Base-by-base conservation (phyloP, 1,140 invertebrate genomes). In the Halictus rubicundus region DNA sequence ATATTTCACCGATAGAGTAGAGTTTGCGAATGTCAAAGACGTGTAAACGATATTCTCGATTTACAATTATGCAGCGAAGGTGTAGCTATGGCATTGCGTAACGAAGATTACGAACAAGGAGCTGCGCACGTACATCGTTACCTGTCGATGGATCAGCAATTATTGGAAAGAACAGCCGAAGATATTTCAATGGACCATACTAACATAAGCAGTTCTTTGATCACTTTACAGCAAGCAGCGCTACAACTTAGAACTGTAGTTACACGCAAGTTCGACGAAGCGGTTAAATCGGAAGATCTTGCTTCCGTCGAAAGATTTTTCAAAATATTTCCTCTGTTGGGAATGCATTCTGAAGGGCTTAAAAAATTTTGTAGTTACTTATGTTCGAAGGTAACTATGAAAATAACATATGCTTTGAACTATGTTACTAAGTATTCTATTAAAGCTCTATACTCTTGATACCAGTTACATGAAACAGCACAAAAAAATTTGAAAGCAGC, bases 11-110 rank as follows among this genome's bases (percentile, higher is more conserved):
- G 59, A 65, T 86, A 98, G 97, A 97, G 96, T 84, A 95, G 98
- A 84, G 99, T 99, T 0, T 97, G 97, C 23, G 97, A 99, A 87
- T 99, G 98, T 91, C 97, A 99, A 89, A 96, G 97, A 87, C 94
- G 98, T 82, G 98, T 99, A 0, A 97, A 99, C 90, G 99, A 99
- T 93, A 94, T 99, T 27, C 95, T 99, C 77, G 99, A 99, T 93
- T 94, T 99, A 27, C 97, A 99, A 91, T 95, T 98, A 64, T 99
- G 98, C 91, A 98, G 97, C 79, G 97, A 99, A 92, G 98, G 98
- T 63, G 98, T 99, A 0, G 96, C 98, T 80, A 96, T 96, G 63
- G 98, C 98, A 16, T 95, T 99, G 39, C 95, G 96, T 85, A 97
- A 97, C 90, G 98, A 99, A 93, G 96, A 98, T 92, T 97, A 96